Conservation (phyloP, 2,888 invertebrate genomes). For the Phengaris arion region DNA sequence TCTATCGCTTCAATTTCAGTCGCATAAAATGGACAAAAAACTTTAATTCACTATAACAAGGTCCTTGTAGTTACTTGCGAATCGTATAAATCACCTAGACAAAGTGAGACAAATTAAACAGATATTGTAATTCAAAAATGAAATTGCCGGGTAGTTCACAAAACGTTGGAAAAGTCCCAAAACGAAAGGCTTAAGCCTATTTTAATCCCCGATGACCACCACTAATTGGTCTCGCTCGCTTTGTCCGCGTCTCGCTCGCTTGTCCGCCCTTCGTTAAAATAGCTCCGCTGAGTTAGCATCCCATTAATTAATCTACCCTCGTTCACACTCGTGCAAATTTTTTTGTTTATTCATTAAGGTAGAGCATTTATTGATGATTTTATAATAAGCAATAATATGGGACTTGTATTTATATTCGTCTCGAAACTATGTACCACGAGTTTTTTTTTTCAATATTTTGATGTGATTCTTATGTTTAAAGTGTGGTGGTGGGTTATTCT, state of each 20-base stretch:
- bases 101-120: background rate
- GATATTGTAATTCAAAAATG: constrained; percentile 6
- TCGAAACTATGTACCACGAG: too few relatives aligned
- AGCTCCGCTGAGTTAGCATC: constrained; percentile 21
- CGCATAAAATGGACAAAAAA: too few relatives aligned
- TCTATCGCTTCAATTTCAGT: too few relatives aligned
- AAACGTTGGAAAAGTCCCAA: constrained; percentile 7
- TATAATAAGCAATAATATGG: constrained; percentile 18
- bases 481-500: too few relatives aligned
- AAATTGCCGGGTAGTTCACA: background rate
- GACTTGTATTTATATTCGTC: too few relatives aligned
- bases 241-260: background rate
- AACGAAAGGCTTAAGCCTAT: constrained; percentile 17
- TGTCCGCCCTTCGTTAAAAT: constrained; percentile 20
- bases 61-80: too few relatives aligned
- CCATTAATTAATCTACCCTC: constrained; percentile 14
- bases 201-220: constrained; percentile 21
- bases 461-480: too few relatives aligned
- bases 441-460: too few relatives aligned
- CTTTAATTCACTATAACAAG: too few relatives aligned
- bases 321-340: constrained; percentile 5
- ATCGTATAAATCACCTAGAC: background rate
- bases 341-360: constrained; percentile 17
- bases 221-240: constrained; percentile 20
- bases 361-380: background rate